Percentiles rank a stretch among this genome's conserved stretches.
phyloP scores from a whole-genome alignment of 92 coral and sea anemone genomes.

The Blastomussa wellsi region DNA sequence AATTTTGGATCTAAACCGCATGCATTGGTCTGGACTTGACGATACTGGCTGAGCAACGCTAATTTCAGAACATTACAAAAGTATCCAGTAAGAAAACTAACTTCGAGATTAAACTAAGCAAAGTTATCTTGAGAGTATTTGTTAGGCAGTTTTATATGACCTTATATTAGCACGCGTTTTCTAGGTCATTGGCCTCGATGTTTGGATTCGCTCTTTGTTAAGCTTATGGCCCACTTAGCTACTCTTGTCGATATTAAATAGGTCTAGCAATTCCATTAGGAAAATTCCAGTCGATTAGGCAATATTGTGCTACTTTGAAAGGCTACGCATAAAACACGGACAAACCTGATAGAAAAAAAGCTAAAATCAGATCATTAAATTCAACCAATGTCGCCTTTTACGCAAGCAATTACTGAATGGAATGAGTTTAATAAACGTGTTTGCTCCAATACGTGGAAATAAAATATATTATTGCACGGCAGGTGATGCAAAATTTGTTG shows the following conservation, averaged over 20 bases:
- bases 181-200: background rate
- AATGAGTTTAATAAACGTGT: background rate
- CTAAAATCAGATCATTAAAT: background rate
- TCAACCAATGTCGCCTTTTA: background rate
- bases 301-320: background rate
- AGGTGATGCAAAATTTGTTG: conserved; percentile 24
- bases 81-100: background rate
- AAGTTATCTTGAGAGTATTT: background rate
- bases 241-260: background rate
- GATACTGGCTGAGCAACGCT: background rate
- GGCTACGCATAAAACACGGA: background rate
- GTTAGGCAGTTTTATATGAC: background rate
- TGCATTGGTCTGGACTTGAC: background rate
- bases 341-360: background rate
- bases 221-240: background rate
- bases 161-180: background rate
- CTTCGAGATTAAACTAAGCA: too few relatives aligned
- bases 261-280: background rate
- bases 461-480: background rate
- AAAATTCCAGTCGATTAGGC: conserved; percentile 5
- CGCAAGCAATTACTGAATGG: background rate
- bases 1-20: background rate
- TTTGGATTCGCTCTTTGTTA: background rate
- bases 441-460: background rate
- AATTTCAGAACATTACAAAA: background rate